Evolutionary conservation across 2,888 invertebrate genomes (phyloP).

Genomic region (Caenorhabditis uteleia): DNA sequence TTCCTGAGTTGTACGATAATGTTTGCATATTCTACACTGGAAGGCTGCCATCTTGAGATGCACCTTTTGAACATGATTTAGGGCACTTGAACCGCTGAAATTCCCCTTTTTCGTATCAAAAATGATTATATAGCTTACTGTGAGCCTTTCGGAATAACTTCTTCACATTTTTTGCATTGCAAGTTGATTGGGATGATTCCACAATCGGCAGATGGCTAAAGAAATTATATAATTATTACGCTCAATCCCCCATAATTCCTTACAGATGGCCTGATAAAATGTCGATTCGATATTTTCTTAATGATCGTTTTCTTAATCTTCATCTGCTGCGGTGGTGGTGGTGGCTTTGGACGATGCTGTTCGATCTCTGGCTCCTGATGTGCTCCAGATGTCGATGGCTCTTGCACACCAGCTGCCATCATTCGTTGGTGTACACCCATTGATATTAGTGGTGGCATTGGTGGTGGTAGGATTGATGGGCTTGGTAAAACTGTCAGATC

Average conservation of each 20-base stretch:
- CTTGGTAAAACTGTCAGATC: slow-evolving; percentile 46
- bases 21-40: slow-evolving; percentile 49
- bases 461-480: slow-evolving; percentile 28
- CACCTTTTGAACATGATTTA: slow-evolving; percentile 46
- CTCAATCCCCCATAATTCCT: neutral
- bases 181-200: slow-evolving; percentile 40
- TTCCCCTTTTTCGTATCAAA: neutral
- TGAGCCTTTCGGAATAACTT: slow-evolving; percentile 44
- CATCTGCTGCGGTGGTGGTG: slow-evolving; percentile 8
- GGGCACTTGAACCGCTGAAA: slow-evolving; percentile 33
- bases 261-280: slow-evolving; percentile 15
- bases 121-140: slow-evolving; percentile 23
- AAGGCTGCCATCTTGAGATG: slow-evolving; percentile 54
- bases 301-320: slow-evolving; percentile 16
- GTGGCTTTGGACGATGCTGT: neutral
- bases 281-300: slow-evolving; percentile 18
- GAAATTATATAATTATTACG: neutral
- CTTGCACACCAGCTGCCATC: slow-evolving; percentile 11
- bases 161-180: slow-evolving; percentile 44
- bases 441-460: slow-evolving; percentile 19
- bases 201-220: slow-evolving; percentile 32
- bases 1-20: slow-evolving; percentile 49
- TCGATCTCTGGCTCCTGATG: slow-evolving; percentile 1
- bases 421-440: slow-evolving; percentile 16
- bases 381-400: slow-evolving; percentile 31